These are phyloP conservation scores for Tachycineta bicolor DNA, from an alignment of 2,113 vertebrate species.

Conservation along the genomic window DNA sequence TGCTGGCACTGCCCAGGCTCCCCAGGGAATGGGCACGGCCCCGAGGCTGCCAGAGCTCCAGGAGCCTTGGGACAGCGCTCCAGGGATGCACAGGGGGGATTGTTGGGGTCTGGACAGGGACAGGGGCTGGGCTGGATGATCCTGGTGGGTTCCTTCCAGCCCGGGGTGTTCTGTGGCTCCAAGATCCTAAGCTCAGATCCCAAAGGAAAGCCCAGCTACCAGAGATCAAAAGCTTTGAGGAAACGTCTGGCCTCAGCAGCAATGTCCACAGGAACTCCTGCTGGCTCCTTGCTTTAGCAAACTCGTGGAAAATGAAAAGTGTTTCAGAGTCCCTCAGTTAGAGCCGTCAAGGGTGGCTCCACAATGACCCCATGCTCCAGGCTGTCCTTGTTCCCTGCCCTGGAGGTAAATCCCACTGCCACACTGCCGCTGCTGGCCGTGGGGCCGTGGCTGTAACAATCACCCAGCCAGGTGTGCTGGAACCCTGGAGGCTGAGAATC, in stretches of 20 bases:
- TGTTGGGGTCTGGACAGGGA: not conserved
- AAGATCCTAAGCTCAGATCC: not conserved
- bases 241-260: not conserved
- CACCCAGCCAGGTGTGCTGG: not conserved
- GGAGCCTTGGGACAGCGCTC: not conserved
- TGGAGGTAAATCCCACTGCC: not conserved
- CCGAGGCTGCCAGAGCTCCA: not conserved
- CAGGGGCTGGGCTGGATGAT: rapidly evolving
- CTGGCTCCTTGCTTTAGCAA: not conserved
- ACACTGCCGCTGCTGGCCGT: not conserved
- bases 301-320: not conserved
- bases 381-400: not conserved
- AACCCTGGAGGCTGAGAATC: too few relatives aligned
- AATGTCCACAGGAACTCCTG: not conserved
- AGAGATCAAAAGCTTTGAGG: not conserved
- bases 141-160: rapidly evolving
- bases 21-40: not conserved
- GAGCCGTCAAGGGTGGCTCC: not conserved
- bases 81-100: not conserved
- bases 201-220: not conserved
- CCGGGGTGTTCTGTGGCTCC: not conserved
- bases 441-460: not conserved
- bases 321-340: not conserved
- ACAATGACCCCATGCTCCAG: not conserved
- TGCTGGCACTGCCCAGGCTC: not conserved